Conservation (phyloP, 2,888 invertebrate species). For the Drosophila merina region DNA sequence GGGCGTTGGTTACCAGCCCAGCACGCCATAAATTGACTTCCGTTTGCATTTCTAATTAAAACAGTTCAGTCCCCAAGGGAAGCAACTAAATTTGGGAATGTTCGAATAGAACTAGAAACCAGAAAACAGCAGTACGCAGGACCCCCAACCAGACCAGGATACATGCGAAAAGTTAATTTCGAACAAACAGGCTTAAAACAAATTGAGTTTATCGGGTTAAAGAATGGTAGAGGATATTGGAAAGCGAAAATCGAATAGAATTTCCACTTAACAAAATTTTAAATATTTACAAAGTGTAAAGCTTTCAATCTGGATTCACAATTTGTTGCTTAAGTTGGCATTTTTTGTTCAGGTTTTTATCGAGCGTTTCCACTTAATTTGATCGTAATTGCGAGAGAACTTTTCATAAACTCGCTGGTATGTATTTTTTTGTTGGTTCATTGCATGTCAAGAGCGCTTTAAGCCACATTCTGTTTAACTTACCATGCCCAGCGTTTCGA, state of each 20-base stretch:
- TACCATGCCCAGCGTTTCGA: slow-evolving; percentile 26
- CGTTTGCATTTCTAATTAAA: slow-evolving; percentile 66
- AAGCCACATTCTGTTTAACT: slow-evolving; percentile 33
- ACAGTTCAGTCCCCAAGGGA: slow-evolving; percentile 16
- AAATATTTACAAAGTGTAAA: background rate
- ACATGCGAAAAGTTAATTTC: slow-evolving; percentile 53
- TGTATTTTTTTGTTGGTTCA: slow-evolving; percentile 40
- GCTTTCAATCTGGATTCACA: background rate
- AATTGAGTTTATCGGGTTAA: slow-evolving; percentile 8
- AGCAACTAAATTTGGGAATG: slow-evolving; percentile 28
- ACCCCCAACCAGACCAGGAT: slow-evolving; percentile 28
- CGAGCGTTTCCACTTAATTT: slow-evolving; percentile 33
- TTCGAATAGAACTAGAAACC: slow-evolving; percentile 8
- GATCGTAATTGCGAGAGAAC: slow-evolving; percentile 37
- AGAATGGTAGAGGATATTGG: background rate
- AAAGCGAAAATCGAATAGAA: background rate
- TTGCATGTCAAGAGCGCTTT: slow-evolving; percentile 68
- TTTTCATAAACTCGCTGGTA: slow-evolving; percentile 6
- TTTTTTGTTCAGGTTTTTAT: slow-evolving; percentile 1
- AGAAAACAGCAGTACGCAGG: slow-evolving; percentile 9
- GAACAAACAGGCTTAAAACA: slow-evolving; percentile 21
- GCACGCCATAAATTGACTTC: slow-evolving; percentile 60
- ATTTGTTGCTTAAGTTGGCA: background rate
- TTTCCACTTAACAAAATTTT: too few species aligned
- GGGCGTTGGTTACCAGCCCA: slow-evolving; percentile 29